Percentiles rank a stretch among this genome's conserved stretches.
phyloP scores from a whole-genome alignment of 1,140 invertebrate genomes.

The Cotesia chilonis region DNA sequence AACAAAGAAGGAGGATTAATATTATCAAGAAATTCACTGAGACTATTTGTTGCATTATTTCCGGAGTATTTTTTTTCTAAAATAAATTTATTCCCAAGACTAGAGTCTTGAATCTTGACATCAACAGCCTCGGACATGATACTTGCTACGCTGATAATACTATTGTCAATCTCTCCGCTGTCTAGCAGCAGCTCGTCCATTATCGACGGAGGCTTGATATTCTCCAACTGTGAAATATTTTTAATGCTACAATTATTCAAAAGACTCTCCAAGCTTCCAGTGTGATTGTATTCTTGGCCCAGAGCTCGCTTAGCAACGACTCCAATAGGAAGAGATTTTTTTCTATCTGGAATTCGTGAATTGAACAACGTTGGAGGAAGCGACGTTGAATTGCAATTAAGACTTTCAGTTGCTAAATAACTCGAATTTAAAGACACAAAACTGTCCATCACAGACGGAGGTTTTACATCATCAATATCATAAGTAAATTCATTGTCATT shows the following conservation, averaged over 20 bases:
- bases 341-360: conserved; percentile 56
- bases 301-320: conserved; percentile 76
- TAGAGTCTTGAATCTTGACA: conserved; percentile 52
- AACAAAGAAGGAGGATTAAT: conserved; percentile 72
- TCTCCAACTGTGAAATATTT: conserved; percentile 75
- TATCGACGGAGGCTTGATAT: conserved; percentile 82
- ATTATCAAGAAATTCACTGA: conserved; percentile 71
- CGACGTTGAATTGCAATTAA: conserved; percentile 57
- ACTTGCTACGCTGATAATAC: conserved; percentile 84
- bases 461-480: conserved; percentile 80
- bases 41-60: conserved; percentile 60
- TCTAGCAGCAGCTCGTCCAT: conserved; percentile 78
- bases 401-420: conserved; percentile 55
- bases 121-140: conserved; percentile 82
- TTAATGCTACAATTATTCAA: conserved; percentile 64
- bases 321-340: conserved; percentile 75
- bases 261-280: conserved; percentile 72
- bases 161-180: conserved; percentile 75
- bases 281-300: conserved; percentile 67
- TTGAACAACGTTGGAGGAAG: conserved; percentile 45
- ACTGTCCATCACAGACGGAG: conserved; percentile 79
- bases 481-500: conserved; percentile 62
- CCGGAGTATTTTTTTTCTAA: conserved; percentile 59
- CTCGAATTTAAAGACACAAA: conserved; percentile 71
- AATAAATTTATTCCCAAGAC: conserved; percentile 52